These are phyloP conservation scores for Andrena hattorfiana DNA, from an alignment of 2,888 invertebrate genomes.

Conservation along the genomic window DNA sequence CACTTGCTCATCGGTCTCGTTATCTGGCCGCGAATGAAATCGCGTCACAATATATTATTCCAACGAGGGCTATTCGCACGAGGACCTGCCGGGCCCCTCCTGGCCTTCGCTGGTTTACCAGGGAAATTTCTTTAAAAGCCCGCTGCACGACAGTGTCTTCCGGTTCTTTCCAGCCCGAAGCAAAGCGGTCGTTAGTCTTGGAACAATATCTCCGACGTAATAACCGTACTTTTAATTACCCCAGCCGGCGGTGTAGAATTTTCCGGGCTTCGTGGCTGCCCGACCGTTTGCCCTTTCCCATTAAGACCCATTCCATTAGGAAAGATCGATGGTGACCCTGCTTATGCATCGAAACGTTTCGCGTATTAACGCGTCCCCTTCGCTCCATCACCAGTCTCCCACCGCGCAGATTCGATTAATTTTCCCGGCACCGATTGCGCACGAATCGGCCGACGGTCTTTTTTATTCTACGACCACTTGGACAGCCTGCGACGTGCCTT, in stretches of 20 bases:
- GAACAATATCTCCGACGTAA: slow-evolving; percentile 20
- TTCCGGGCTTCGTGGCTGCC: neutral
- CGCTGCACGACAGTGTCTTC: slow-evolving; percentile 33
- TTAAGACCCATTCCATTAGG: neutral
- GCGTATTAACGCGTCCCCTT: neutral
- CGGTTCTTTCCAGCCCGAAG: slow-evolving; percentile 6
- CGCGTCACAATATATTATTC: slow-evolving; percentile 22
- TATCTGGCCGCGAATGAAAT: neutral
- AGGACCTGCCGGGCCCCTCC: neutral
- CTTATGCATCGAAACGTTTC: neutral
- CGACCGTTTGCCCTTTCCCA: neutral
- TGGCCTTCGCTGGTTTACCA: neutral
- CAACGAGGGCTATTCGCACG: slow-evolving; percentile 19
- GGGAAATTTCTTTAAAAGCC: slow-evolving; percentile 7
- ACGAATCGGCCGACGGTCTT: neutral
- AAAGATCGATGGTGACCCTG: neutral
- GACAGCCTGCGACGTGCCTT: too few species aligned
- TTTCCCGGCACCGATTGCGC: neutral
- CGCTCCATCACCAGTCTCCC: neutral
- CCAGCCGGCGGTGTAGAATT: neutral
- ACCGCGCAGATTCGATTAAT: neutral
- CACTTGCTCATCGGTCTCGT: neutral
- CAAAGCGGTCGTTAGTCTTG: slow-evolving; percentile 27
- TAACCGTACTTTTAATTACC: neutral
- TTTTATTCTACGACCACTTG: neutral